A percentile compares a stretch with the other conserved stretches of the same genome.
phyloP scores from a whole-genome alignment of 2,113 vertebrate genomes.

The Protobothrops flavoviridis region DNA sequence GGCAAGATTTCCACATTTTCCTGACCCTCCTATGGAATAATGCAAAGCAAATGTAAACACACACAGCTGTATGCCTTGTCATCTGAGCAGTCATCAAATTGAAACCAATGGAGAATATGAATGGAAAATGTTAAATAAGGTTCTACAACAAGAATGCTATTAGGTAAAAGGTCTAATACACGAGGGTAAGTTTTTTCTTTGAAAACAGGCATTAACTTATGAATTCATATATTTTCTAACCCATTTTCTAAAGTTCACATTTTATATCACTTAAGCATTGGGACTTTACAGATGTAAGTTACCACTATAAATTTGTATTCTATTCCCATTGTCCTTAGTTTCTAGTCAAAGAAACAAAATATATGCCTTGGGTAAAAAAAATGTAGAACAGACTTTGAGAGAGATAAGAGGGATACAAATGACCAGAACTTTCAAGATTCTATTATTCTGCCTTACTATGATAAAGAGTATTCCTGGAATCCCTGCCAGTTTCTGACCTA shows the following conservation, averaged over 20 bases:
- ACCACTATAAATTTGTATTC: background rate
- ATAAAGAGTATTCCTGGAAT: background rate
- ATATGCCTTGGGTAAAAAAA: background rate
- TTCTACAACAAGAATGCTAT: background rate
- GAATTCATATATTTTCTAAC: background rate
- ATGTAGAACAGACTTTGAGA: background rate
- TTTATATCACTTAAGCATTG: background rate
- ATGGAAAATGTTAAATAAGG: background rate
- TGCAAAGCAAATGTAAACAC: background rate
- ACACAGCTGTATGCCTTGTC: background rate
- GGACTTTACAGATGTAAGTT: background rate
- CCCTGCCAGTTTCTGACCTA: background rate
- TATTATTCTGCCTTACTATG: background rate
- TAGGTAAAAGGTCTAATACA: background rate
- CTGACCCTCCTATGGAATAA: slow-evolving; percentile 83
- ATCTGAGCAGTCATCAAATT: background rate
- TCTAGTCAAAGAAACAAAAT: background rate
- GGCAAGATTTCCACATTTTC: slow-evolving; percentile 95
- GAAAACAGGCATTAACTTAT: background rate
- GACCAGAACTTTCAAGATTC: background rate
- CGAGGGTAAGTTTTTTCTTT: background rate
- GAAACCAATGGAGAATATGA: background rate
- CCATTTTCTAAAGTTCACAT: background rate
- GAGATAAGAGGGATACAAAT: background rate
- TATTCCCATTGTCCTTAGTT: background rate